Conservation (phyloP, 2,888 invertebrate genomes). For the Folsomia manolachei region DNA sequence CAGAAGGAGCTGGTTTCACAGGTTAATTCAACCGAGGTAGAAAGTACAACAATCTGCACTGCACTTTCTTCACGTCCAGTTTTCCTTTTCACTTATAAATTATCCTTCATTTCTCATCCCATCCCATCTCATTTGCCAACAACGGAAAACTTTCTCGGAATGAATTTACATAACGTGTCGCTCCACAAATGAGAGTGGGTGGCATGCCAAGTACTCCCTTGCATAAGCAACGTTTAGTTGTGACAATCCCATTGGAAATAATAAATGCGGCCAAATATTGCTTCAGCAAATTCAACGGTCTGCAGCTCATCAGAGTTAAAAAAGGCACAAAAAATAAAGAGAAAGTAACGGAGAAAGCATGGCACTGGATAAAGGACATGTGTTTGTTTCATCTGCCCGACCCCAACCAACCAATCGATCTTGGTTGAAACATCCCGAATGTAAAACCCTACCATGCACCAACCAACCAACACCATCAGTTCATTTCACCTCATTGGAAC, state of each 20-base stretch:
- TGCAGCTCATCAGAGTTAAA: not conserved
- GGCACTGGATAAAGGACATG: not conserved
- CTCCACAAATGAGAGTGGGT: no score
- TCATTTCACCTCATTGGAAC: not conserved
- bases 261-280: not conserved
- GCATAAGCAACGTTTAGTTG: no score
- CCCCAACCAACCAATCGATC: not conserved
- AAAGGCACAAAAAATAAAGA: not conserved
- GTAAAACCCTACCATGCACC: not conserved
- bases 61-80: no score
- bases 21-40: no score
- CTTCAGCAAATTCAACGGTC: not conserved
- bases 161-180: no score
- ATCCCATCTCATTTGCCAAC: not conserved
- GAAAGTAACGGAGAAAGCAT: no score
- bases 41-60: no score
- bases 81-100: not conserved
- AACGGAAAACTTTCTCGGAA: no score
- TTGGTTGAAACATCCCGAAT: no score
- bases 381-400: not conserved
- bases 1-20: no score
- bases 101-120: not conserved
- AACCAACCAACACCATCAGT: not conserved
- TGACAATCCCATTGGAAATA: no score
- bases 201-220: no score